Evolutionary conservation across 2,888 invertebrate genomes (phyloP).

Genomic region (Diaperis boleti): DNA sequence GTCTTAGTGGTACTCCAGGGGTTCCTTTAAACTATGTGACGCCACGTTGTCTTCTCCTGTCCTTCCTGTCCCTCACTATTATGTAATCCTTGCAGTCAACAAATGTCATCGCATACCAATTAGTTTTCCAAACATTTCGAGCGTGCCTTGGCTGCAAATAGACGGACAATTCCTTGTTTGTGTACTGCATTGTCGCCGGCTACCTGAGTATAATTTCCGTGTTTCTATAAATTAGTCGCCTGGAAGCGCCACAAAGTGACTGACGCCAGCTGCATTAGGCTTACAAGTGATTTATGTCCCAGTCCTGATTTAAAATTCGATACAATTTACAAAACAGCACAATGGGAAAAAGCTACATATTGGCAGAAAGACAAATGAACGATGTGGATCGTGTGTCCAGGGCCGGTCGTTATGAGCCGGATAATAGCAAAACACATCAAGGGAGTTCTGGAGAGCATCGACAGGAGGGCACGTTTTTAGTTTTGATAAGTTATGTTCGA

Average conservation of each 20-base stretch:
- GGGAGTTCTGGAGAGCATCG: too few relatives aligned
- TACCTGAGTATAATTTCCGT: conserved; percentile 14
- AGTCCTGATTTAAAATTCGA: conserved; percentile 1
- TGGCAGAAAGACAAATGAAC: conserved; percentile 1
- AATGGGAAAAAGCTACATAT: not conserved
- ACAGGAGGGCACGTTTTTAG: too few relatives aligned
- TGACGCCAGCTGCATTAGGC: conserved; percentile 20
- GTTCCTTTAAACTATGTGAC: conserved; percentile 34
- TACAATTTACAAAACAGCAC: conserved; percentile 7
- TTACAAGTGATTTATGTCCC: conserved; percentile 11
- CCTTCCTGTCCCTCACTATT: conserved; percentile 34
- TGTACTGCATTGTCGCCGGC: conserved; percentile 22
- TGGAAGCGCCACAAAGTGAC: conserved; percentile 20
- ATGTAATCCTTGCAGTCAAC: conserved; percentile 40
- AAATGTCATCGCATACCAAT: conserved; percentile 42
- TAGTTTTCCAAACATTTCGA: conserved; percentile 40
- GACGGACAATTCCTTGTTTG: conserved; percentile 34
- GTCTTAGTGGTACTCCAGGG: conserved; percentile 27
- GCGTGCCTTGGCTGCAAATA: conserved; percentile 39
- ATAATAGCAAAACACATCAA: too few relatives aligned
- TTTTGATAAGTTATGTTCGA: too few relatives aligned
- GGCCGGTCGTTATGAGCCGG: too few relatives aligned
- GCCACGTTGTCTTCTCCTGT: conserved; percentile 26
- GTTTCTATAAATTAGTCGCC: conserved; percentile 24
- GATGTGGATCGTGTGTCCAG: too few relatives aligned